These are phyloP conservation scores for Cactoblastis cactorum DNA, from an alignment of 2,888 invertebrate species.

Conservation along the genomic window DNA sequence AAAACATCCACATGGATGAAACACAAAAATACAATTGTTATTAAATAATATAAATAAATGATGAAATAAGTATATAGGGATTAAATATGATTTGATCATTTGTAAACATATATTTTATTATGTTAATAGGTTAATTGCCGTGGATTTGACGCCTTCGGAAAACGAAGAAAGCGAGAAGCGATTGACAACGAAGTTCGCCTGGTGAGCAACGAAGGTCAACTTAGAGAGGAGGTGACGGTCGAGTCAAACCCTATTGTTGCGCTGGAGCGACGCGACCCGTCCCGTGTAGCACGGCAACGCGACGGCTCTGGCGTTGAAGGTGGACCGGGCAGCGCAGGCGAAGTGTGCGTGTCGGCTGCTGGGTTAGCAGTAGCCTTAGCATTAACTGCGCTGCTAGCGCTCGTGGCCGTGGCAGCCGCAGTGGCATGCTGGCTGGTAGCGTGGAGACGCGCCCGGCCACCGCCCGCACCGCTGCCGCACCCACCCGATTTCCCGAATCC, in stretches of 20 bases:
- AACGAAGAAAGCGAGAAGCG: constrained; percentile 84
- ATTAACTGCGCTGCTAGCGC: constrained; percentile 92
- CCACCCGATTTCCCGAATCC: constrained; percentile 98
- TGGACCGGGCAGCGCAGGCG: constrained; percentile 73
- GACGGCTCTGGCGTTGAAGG: constrained; percentile 87
- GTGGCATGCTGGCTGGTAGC: constrained; percentile 98
- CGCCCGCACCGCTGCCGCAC: constrained; percentile 94
- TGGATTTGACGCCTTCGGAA: constrained; percentile 93
- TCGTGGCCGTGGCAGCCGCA: constrained; percentile 95
- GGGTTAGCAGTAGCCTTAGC: constrained; percentile 95
- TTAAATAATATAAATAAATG: too few species aligned
- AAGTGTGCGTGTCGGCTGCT: constrained; percentile 96
- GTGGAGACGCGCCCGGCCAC: constrained; percentile 91
- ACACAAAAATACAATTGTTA: too few species aligned
- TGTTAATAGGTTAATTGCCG: constrained; percentile 89
- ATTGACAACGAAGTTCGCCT: constrained; percentile 71
- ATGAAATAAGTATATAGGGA: too few species aligned
- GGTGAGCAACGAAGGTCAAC: constrained; percentile 86
- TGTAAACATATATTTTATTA: neutral
- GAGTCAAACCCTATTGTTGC: constrained; percentile 95
- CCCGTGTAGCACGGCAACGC: constrained; percentile 86
- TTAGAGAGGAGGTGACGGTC: constrained; percentile 95
- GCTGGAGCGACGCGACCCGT: constrained; percentile 90
- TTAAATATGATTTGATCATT: too few species aligned
- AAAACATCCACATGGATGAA: too few species aligned